Evolutionary conservation across 1,140 invertebrate genomes (phyloP).

Genomic region (Lepeophtheirus salmonis): DNA sequence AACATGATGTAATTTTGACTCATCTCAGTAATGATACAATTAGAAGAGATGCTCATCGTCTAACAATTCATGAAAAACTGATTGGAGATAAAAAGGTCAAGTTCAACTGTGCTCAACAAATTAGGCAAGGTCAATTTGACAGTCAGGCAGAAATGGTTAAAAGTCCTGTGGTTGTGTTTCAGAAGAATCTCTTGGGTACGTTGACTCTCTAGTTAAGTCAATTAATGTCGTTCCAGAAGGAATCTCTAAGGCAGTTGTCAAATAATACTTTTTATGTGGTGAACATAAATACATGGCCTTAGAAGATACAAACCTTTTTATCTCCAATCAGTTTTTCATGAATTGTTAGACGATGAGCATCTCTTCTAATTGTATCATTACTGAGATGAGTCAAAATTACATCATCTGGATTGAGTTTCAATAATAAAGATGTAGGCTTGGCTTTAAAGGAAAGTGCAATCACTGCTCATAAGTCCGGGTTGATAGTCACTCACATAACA

Average conservation of each 20-base stretch:
- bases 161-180: slow-evolving; percentile 31
- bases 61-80: not conserved
- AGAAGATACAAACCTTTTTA: slow-evolving; percentile 17
- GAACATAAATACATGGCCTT: not conserved
- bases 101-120: slow-evolving; percentile 24
- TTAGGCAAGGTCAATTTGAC: slow-evolving; percentile 39
- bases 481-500: too few relatives aligned
- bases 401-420: too few relatives aligned
- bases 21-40: not conserved
- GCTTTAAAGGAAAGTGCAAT: too few relatives aligned
- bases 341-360: too few relatives aligned
- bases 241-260: slow-evolving; percentile 34
- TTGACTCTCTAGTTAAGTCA: slow-evolving; percentile 38
- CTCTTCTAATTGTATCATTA: too few relatives aligned
- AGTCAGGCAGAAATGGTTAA: slow-evolving; percentile 34
- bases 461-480: too few relatives aligned
- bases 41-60: not conserved
- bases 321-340: too few relatives aligned
- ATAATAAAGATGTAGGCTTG: too few relatives aligned
- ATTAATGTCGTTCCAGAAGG: slow-evolving; percentile 41
- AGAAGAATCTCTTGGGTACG: slow-evolving; percentile 25
- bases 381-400: too few relatives aligned
- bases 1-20: slow-evolving; percentile 1
- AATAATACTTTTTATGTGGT: slow-evolving; percentile 36
- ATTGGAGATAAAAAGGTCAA: not conserved